phyloP scores from a whole-genome alignment of 2,797 vertebrate species.

The Poecilia wingei region DNA sequence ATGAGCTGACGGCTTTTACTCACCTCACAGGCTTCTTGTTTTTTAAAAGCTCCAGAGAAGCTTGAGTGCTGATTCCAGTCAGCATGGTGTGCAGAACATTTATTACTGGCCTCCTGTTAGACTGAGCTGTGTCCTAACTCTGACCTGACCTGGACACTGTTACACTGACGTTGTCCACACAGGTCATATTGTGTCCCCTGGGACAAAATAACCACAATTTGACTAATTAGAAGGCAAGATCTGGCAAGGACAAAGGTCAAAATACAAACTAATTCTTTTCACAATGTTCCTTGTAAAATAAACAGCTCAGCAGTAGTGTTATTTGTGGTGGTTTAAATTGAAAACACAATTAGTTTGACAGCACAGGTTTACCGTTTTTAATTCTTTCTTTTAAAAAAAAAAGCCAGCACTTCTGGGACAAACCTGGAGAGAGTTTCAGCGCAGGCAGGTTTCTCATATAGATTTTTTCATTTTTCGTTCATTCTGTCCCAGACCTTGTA shows the following conservation, averaged over 20 bases:
- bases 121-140: slow-evolving; percentile 42
- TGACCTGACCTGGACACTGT: slow-evolving; percentile 61
- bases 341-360: slow-evolving; percentile 38
- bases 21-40: not conserved
- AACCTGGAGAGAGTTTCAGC: not conserved
- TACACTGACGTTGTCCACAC: slow-evolving; percentile 62
- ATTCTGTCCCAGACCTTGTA: slow-evolving; percentile 52
- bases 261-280: slow-evolving; percentile 55
- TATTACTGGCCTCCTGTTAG: slow-evolving; percentile 27
- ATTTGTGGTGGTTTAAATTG: slow-evolving; percentile 37
- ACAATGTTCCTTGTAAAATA: slow-evolving; percentile 57
- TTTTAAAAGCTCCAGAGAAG: not conserved
- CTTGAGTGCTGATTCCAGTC: slow-evolving; percentile 1
- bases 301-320: slow-evolving; percentile 56
- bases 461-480: slow-evolving; percentile 43
- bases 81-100: slow-evolving; percentile 14
- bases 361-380: not conserved
- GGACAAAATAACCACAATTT: slow-evolving; percentile 65
- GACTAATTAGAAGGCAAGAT: slow-evolving; percentile 70
- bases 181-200: slow-evolving; percentile 25
- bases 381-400: slow-evolving; percentile 16
- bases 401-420: not conserved
- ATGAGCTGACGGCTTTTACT: slow-evolving; percentile 2
- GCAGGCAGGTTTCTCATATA: not conserved
- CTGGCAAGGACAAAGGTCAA: slow-evolving; percentile 62